phyloP scores from a whole-genome alignment of 64 coral and sea anemone genomes.

The Montipora foliosa region DNA sequence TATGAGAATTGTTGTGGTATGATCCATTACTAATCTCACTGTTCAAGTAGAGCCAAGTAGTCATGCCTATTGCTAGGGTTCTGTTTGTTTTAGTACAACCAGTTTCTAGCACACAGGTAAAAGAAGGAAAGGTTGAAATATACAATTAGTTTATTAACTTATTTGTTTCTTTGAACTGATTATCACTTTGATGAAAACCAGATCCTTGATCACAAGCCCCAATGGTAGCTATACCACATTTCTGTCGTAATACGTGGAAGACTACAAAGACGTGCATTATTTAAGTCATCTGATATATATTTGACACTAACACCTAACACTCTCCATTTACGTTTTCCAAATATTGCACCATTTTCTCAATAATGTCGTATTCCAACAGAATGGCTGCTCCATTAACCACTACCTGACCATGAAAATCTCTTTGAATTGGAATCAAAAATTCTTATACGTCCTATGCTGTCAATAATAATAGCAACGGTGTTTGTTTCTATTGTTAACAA shows the following conservation, averaged over 20 bases:
- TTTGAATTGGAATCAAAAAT: neutral
- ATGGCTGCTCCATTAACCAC: neutral
- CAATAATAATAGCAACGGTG: neutral
- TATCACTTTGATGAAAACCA: neutral
- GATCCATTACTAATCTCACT: no score
- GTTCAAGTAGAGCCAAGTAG: no score
- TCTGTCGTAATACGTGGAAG: neutral
- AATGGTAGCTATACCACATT: neutral
- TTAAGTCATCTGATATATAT: neutral
- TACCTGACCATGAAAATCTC: neutral
- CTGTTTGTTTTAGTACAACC: no score
- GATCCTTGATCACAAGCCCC: neutral
- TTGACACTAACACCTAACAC: neutral
- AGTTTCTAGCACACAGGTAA: no score
- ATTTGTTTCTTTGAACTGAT: no score
- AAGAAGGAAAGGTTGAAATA: no score
- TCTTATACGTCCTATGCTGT: neutral
- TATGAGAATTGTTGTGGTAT: no score
- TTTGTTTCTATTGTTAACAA: neutral
- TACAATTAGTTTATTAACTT: no score
- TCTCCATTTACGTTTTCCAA: neutral
- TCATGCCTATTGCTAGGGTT: no score
- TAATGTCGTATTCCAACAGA: neutral
- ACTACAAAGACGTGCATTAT: neutral
- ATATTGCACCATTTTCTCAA: neutral